Base-by-base conservation (phyloP, 1,140 invertebrate genomes). In the Cotesia chilonis region DNA sequence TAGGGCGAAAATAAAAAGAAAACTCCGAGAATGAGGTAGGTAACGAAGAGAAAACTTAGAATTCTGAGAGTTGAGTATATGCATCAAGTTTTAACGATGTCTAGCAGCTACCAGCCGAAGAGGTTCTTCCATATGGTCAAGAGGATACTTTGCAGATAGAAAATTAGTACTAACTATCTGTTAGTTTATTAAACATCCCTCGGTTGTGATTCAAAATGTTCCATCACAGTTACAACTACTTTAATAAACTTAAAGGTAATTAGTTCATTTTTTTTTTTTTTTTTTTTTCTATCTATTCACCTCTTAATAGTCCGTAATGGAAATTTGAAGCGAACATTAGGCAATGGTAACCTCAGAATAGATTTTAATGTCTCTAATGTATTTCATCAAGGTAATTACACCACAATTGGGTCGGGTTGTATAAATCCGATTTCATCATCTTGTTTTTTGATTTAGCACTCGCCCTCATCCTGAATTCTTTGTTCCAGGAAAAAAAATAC, bases 21-120 rank as follows among this genome's bases (percentile, higher is more conserved):
- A 61, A 70, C 57, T 37, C 41, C 2, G 36, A 69, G 54, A 69
- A 38, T 38, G 35, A 38, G 41, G 41, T 41, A 59, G 36, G 51
- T 28, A 64, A n/a, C 9, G 35, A 28, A 14, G 37, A 55, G 35
- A 68, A 68, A 35, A 36, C 51, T 35, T 55, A 55, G 54, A 41
- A 14, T n/a, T 36, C 66, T 38, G 60, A 55, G 61, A 67, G 64
- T 60, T 17, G 64, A 67, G 54, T 38, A 72, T 72, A 41, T 41
- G 64, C 70, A 72, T 72, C 63, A 67, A 72, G 55, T 72, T 72
- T 72, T 72, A 72, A 72, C 64, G 70, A 72, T 63, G 64, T 67
- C 70, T 67, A 72, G 70, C 47, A 52, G 41, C 41, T 67, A 72
- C 63, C 47, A 52, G 41, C 41, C 41, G 41, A 14, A 68, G 9